These are phyloP conservation scores for Rhagium mordax DNA, from an alignment of 2,888 invertebrate species.

Conservation along the genomic window DNA sequence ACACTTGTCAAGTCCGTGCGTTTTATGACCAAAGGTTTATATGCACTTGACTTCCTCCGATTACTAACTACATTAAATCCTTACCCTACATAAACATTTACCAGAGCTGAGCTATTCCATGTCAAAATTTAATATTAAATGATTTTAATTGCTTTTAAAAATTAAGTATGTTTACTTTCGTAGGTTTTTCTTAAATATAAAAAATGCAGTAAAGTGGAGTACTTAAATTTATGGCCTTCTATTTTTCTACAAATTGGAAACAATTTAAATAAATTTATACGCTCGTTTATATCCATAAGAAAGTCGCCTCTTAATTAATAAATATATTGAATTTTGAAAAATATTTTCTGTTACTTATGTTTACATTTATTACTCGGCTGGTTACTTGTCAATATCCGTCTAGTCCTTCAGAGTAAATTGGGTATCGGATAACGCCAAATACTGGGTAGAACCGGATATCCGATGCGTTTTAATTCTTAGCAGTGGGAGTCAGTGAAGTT, in stretches of 20 bases:
- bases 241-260: constrained; percentile 19
- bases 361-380: too few species aligned
- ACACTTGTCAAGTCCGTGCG: constrained; percentile 58
- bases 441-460: too few species aligned
- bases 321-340: neutral
- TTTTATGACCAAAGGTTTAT: constrained; percentile 59
- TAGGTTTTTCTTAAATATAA: constrained; percentile 26
- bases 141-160: constrained; percentile 39
- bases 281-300: neutral
- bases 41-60: constrained; percentile 61
- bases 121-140: constrained; percentile 40
- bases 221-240: constrained; percentile 8
- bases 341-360: too few species aligned
- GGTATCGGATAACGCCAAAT: too few species aligned
- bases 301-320: neutral
- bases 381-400: too few species aligned
- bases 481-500: too few species aligned
- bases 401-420: too few species aligned
- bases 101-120: constrained; percentile 41
- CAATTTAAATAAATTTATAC: neutral
- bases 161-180: constrained; percentile 35
- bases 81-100: constrained; percentile 50
- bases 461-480: too few species aligned
- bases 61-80: constrained; percentile 50
- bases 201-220: constrained; percentile 23